These are phyloP conservation scores for Hypotaenidia okinawae DNA, from an alignment of 2,797 vertebrate species.

Conservation along the genomic window DNA sequence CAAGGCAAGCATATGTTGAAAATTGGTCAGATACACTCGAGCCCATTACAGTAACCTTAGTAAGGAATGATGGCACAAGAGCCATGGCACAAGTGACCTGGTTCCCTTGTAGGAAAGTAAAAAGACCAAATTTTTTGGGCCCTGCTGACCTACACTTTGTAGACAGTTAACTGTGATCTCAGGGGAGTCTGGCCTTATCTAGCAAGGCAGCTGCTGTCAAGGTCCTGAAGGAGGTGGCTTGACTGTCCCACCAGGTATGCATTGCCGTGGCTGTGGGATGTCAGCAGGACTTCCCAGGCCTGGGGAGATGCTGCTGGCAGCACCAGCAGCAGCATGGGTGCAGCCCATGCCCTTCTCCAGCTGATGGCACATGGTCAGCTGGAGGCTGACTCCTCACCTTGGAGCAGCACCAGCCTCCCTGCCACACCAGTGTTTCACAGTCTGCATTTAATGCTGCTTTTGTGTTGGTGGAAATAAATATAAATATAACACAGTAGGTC, in stretches of 20 bases:
- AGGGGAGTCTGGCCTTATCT: neutral
- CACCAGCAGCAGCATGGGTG: neutral
- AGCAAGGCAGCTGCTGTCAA: neutral
- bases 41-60: neutral
- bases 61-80: neutral
- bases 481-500: neutral
- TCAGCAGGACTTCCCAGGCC: neutral
- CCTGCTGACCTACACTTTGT: neutral
- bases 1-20: neutral
- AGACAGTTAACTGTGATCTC: neutral
- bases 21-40: neutral
- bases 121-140: neutral
- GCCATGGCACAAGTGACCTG: neutral
- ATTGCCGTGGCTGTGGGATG: neutral
- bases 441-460: neutral
- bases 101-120: neutral
- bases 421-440: neutral
- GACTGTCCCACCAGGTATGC: neutral
- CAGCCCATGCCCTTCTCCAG: neutral
- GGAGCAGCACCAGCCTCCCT: neutral
- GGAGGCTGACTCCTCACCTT: neutral
- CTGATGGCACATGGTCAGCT: neutral
- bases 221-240: neutral
- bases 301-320: neutral
- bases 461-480: constrained; percentile 36